Percentiles rank a stretch among this genome's conserved stretches.
These are phyloP conservation scores for Aphaenogaster rudis DNA, from an alignment of 1,140 invertebrate genomes.

Conservation along the genomic window DNA sequence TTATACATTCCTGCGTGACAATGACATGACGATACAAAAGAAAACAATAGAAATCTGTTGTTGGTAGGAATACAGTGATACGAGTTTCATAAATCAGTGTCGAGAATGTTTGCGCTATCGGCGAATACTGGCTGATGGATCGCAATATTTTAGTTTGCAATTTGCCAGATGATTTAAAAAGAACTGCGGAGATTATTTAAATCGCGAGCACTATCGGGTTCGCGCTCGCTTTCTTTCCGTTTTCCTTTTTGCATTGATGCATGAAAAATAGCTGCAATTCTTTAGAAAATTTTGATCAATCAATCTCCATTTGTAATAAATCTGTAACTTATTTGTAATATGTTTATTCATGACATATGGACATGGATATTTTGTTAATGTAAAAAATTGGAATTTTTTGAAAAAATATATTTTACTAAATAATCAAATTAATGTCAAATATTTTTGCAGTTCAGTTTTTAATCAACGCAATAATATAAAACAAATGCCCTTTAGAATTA, in stretches of 20 bases:
- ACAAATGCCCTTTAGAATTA: neutral
- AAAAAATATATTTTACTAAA: neutral
- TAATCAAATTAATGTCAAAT: neutral
- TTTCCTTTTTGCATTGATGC: neutral
- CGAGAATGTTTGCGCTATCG: conserved; percentile 15
- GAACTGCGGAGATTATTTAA: conserved; percentile 37
- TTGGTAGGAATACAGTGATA: conserved; percentile 6
- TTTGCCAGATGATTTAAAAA: conserved; percentile 38
- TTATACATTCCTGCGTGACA: conserved; percentile 29
- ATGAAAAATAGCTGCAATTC: neutral
- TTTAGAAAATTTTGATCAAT: neutral
- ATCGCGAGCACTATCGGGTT: neutral
- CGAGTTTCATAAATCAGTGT: conserved; percentile 60
- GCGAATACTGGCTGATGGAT: conserved; percentile 51
- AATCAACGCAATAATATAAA: neutral
- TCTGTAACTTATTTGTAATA: neutral
- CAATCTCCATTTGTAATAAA: conserved; percentile 1
- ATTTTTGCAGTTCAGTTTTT: neutral
- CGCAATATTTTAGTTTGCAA: conserved; percentile 52
- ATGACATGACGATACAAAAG: conserved; percentile 3
- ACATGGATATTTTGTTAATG: neutral
- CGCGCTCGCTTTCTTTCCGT: neutral
- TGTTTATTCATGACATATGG: neutral
- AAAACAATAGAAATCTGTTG: conserved; percentile 41
- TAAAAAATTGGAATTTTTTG: neutral